These are phyloP conservation scores for Coremacera marginata DNA, from an alignment of 2,888 invertebrate genomes.

Conservation along the genomic window DNA sequence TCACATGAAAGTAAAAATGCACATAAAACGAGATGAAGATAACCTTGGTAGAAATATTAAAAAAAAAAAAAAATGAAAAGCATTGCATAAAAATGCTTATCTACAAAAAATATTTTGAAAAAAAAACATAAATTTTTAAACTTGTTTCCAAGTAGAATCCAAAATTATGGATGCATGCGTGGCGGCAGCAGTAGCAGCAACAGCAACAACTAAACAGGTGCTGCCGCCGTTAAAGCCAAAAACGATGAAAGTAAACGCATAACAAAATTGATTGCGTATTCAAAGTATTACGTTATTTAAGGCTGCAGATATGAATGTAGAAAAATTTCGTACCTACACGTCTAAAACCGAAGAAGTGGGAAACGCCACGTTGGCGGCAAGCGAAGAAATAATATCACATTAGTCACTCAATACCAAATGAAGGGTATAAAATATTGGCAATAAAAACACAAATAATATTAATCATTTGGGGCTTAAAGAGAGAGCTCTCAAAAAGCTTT, in stretches of 20 bases:
- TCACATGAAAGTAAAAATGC: too few relatives aligned
- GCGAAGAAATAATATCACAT: not conserved
- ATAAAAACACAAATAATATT: too few relatives aligned
- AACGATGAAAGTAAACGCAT: not conserved
- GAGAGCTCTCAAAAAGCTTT: not conserved
- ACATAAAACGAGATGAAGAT: not conserved
- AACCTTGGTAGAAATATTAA: not conserved
- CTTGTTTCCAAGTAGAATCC: conserved; percentile 27
- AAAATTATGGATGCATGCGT: conserved; percentile 33
- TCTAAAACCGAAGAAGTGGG: not conserved
- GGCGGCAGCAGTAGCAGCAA: conserved; percentile 10
- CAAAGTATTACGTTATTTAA: not conserved
- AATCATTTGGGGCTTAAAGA: too few relatives aligned
- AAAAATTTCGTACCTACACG: not conserved
- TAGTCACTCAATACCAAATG: too few relatives aligned
- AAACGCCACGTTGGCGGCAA: not conserved
- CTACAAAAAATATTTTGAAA: not conserved
- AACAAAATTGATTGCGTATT: not conserved
- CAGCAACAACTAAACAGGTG: not conserved
- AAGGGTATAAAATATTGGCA: too few relatives aligned
- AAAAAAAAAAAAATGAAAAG: not conserved
- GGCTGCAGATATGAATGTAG: not conserved
- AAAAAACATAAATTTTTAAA: not conserved
- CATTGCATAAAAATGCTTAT: conserved; percentile 17
- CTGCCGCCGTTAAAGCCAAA: not conserved